A percentile compares a stretch with the other conserved stretches of the same genome.
phyloP scores from a whole-genome alignment of 1,140 invertebrate species.

The Triops cancriformis region DNA sequence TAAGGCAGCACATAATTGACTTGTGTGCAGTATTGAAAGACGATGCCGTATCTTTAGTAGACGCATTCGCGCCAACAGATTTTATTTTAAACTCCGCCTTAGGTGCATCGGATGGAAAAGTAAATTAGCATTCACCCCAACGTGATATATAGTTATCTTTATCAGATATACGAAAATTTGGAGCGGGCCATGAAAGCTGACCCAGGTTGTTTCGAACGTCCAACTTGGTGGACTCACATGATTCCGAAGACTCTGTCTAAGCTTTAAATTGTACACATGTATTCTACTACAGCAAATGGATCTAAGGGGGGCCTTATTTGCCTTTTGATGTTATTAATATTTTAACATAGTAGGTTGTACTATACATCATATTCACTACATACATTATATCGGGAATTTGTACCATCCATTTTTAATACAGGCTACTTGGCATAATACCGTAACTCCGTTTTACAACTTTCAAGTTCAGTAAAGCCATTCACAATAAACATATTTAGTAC shows the following conservation, averaged over 20 bases:
- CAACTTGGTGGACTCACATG: not conserved
- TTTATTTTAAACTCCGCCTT: conserved; percentile 71
- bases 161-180: not conserved
- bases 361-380: no score
- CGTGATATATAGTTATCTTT: conserved; percentile 32
- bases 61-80: conserved; percentile 79
- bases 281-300: no score
- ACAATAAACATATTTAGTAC: no score
- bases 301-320: no score
- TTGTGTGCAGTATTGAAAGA: conserved; percentile 55
- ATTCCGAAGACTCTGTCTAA: not conserved
- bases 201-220: not conserved
- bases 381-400: no score
- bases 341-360: no score
- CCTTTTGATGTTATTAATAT: no score
- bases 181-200: not conserved
- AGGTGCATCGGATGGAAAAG: conserved; percentile 69
- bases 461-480: no score
- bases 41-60: conserved; percentile 67
- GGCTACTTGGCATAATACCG: no score
- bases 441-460: no score
- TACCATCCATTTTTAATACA: no score
- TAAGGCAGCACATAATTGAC: conserved; percentile 54
- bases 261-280: not conserved
- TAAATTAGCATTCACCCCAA: no score